Evolutionary conservation across 2,797 vertebrate species (phyloP).

Genomic region (Tympanoctomys barrerae): DNA sequence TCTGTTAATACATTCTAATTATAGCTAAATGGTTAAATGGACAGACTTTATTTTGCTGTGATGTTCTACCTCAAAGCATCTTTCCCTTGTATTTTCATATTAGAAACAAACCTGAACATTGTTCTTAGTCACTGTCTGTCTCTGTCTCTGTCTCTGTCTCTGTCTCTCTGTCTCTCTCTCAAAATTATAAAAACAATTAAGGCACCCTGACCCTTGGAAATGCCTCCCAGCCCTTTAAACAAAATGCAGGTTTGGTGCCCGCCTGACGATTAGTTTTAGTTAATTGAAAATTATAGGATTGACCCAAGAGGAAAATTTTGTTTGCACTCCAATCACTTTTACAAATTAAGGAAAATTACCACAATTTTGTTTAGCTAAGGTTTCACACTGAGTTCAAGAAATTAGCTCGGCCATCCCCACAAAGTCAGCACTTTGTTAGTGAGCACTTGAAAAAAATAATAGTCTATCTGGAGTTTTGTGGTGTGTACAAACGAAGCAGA

Average conservation of each 20-base stretch:
- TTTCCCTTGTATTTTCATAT: conserved; percentile 73
- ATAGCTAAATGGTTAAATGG: conserved; percentile 57
- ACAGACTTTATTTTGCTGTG: conserved; percentile 74
- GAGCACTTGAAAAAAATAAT: conserved; percentile 89
- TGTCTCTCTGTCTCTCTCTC: background rate
- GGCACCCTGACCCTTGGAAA: conserved; percentile 88
- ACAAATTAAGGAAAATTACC: conserved; percentile 93
- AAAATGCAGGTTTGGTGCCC: conserved; percentile 89
- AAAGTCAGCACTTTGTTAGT: conserved; percentile 91
- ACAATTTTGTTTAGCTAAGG: conserved; percentile 92
- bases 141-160: background rate
- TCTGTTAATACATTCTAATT: conserved; percentile 58
- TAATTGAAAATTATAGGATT: conserved; percentile 94
- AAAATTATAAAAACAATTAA: conserved; percentile 86
- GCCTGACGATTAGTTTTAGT: conserved; percentile 92
- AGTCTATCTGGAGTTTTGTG: conserved; percentile 87
- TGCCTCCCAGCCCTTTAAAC: conserved; percentile 91
- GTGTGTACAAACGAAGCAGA: conserved; percentile 91
- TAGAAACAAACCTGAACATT: conserved; percentile 74
- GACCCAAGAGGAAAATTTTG: conserved; percentile 93
- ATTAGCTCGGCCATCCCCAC: conserved; percentile 92
- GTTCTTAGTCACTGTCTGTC: background rate
- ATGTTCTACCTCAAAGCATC: conserved; percentile 73
- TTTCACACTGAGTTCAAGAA: conserved; percentile 92
- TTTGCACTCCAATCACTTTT: conserved; percentile 92